These are phyloP conservation scores for Elephas maximus DNA, from an alignment of 2,113 vertebrate genomes.

Conservation along the genomic window DNA sequence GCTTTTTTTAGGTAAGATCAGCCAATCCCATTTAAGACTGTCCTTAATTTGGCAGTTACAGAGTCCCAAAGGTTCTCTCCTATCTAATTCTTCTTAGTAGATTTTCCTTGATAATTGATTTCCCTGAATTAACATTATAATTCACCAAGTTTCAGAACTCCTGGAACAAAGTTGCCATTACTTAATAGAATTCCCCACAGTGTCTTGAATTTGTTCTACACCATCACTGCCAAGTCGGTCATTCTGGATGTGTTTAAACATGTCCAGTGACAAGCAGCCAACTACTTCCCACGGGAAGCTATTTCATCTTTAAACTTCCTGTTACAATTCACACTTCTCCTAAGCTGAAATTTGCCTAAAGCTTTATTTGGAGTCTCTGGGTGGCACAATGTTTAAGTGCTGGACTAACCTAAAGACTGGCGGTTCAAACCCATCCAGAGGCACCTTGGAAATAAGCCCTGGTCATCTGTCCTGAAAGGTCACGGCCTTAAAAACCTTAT, in stretches of 20 bases:
- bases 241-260: neutral
- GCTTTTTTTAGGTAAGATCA: neutral
- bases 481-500: no score
- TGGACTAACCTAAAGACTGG: no score
- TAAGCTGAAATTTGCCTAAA: neutral
- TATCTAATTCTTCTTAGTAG: neutral
- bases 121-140: neutral
- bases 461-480: no score
- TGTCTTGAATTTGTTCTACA: neutral
- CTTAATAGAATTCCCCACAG: neutral
- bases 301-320: constrained; percentile 39
- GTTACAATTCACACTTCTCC: neutral
- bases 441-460: no score
- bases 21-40: neutral
- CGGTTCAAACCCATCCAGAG: no score
- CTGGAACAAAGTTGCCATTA: neutral
- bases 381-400: no score
- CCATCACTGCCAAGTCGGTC: neutral
- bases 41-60: neutral
- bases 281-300: neutral
- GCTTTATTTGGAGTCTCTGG: neutral
- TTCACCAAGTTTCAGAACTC: neutral
- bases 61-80: neutral
- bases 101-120: neutral
- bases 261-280: neutral